These are phyloP conservation scores for Etheostoma cragini DNA, from an alignment of 2,113 vertebrate genomes.

Conservation along the genomic window DNA sequence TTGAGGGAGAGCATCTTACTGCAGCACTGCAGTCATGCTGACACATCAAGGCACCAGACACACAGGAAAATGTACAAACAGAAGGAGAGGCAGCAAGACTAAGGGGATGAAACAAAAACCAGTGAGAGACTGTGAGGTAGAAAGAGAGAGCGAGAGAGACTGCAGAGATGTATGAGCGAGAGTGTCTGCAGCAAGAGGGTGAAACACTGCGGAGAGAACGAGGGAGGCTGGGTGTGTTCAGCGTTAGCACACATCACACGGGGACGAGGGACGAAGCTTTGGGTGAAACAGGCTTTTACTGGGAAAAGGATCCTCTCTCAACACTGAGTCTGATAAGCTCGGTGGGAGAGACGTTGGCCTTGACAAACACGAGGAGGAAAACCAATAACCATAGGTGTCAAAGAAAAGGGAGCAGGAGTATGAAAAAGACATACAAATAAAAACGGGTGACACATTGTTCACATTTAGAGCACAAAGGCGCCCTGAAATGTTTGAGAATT, in stretches of 20 bases:
- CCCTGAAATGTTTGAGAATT: constrained; percentile 3
- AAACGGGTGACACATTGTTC: not conserved
- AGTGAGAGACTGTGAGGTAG: not conserved
- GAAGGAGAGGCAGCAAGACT: constrained; percentile 7
- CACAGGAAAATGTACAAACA: not conserved
- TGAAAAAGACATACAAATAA: not conserved
- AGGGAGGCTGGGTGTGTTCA: constrained; percentile 45
- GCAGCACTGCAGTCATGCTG: constrained; percentile 34
- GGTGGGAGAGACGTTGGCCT: constrained; percentile 23
- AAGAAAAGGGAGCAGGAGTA: not conserved
- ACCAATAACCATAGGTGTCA: not conserved
- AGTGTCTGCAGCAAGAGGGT: constrained; percentile 56
- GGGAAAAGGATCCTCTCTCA: constrained; percentile 29
- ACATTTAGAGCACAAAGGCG: not conserved
- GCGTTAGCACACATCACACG: constrained; percentile 57
- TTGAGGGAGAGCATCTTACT: not conserved
- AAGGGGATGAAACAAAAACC: not conserved
- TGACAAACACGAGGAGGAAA: constrained; percentile 30
- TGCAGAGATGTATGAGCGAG: constrained; percentile 59
- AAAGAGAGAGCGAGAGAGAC: constrained; percentile 27
- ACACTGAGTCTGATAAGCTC: constrained; percentile 1
- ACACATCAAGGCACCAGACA: constrained; percentile 19
- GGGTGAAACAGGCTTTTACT: constrained; percentile 47
- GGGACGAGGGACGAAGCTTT: constrained; percentile 43
- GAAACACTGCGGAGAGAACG: constrained; percentile 63